Evolutionary conservation across 1,140 invertebrate species (phyloP), one percentile per base, ranked within the genome.

Genomic region (Micrasema minimum): DNA sequence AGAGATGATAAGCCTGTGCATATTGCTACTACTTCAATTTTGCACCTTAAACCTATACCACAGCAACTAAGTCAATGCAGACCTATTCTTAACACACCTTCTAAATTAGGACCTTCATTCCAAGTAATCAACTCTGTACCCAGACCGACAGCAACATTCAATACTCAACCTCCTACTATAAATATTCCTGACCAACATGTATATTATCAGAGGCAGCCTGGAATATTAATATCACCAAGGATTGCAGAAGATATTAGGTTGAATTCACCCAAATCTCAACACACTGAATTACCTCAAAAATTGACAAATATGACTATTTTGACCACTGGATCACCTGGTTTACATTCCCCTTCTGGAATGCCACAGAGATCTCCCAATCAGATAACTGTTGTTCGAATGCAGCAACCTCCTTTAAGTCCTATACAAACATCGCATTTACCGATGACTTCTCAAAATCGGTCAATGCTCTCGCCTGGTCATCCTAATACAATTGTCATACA

Each of bases 161-260:
- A 79, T 70, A 82, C 85, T 78, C 86, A 87, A 74, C 86, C 86
- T 35, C 86, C 87, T 2, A 87, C 85, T 1, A 88, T 88, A 35
- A 87, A 85, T 76, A 87, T 87, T 77, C 87, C 86, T 12, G 87
- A 88, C 43, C 79, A 79, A 45, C 85, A 87, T 76, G 83, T 87
- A 68, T 77, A 86, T 48, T 85, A 87, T 76, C 86, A 86, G 76
- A 84, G 83, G 67, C 83, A 79, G 55, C 80, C 80, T 59, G 79
- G 82, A 1, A 81, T 87, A 67, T 82, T 87, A 11, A 80, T 87
- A 68, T 87, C 85, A 16, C 85, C 85, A 18, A 76, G 82, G 75
- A 80, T 81, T 65, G 78, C 51, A 37, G 35, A 67, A 69, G 84
- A 85, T 74, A 73, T 79, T 14, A 77, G 80, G 76, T 66, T 84